Percentiles rank a stretch among this genome's conserved stretches.
Conservation (phyloP, 2,113 vertebrate species). For the Camelus dromedarius region DNA sequence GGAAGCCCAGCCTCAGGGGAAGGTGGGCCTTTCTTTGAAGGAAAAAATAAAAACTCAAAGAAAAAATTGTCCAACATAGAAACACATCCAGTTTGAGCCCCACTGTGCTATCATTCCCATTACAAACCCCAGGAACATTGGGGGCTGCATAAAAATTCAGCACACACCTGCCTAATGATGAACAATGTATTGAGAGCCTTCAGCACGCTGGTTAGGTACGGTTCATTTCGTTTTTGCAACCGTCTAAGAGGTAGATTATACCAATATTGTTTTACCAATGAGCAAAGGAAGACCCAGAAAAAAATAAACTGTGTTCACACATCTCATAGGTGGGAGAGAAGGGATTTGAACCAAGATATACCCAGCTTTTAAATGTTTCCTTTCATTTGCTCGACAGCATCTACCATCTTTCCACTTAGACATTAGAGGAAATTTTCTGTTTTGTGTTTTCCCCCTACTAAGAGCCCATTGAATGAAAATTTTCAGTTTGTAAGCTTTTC, state of each 20-base stretch:
- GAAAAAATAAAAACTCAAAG: not conserved
- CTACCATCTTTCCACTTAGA: not conserved
- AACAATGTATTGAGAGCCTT: not conserved
- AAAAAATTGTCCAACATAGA: not conserved
- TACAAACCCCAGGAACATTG: not conserved
- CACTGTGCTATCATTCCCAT: not conserved
- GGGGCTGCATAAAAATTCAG: not conserved
- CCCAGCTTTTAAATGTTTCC: not conserved
- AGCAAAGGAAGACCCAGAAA: not conserved
- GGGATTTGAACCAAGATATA: not conserved
- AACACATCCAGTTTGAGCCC: not conserved
- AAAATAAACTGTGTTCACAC: not conserved
- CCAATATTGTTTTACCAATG: not conserved
- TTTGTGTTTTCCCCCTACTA: not conserved
- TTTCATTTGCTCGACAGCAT: not conserved
- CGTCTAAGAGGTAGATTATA: not conserved
- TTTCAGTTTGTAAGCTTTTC: not conserved
- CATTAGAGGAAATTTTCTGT: not conserved
- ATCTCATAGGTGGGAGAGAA: not conserved
- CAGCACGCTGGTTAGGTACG: not conserved
- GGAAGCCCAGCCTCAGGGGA: not conserved
- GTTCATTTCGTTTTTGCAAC: not conserved
- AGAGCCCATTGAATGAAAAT: not conserved
- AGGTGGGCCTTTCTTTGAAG: not conserved
- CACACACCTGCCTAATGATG: not conserved